Evolutionary conservation across 2,113 vertebrate species (phyloP).

Genomic region (Podarcis cretensis): DNA sequence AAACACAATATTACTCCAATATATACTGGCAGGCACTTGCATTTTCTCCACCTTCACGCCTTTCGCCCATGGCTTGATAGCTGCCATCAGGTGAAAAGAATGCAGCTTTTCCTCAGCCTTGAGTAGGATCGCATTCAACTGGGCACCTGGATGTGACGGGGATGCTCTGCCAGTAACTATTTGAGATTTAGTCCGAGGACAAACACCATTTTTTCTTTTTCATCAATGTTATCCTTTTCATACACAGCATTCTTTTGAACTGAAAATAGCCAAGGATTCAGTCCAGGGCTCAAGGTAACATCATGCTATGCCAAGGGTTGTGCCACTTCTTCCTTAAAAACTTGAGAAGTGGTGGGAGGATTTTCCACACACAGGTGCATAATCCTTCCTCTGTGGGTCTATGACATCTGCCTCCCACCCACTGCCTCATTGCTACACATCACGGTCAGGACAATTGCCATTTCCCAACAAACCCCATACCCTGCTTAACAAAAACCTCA

Average conservation of each 20-base stretch:
- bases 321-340: not conserved
- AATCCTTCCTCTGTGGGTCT: not conserved
- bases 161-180: not conserved
- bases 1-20: not conserved
- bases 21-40: not conserved
- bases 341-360: not conserved
- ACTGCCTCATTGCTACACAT: not conserved
- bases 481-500: not conserved
- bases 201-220: not conserved
- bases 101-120: not conserved
- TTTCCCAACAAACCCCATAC: not conserved
- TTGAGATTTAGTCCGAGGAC: not conserved
- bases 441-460: not conserved
- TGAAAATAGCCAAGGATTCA: not conserved
- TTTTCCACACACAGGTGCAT: not conserved
- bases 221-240: not conserved
- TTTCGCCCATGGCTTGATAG: too few species aligned
- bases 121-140: not conserved
- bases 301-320: not conserved
- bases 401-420: not conserved
- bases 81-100: not conserved
- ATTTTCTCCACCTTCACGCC: not conserved
- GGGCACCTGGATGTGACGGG: not conserved
- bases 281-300: not conserved
- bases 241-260: not conserved